Base-by-base conservation (phyloP, 2,113 vertebrate species). In the Triplophysa siluroides region DNA sequence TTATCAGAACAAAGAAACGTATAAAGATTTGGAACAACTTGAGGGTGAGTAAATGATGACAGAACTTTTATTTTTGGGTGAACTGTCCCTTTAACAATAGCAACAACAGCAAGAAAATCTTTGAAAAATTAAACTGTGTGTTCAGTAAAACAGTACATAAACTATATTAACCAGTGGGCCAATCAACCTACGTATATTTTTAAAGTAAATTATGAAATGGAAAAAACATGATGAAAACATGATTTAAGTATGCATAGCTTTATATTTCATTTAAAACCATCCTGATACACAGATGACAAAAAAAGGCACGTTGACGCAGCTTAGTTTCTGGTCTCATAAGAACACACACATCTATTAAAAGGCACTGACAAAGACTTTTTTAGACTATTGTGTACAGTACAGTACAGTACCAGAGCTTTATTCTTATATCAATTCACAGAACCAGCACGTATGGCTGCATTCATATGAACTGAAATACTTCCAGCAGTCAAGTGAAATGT, bases 211-310 rank as follows among this genome's bases (percentile, higher is more conserved):
- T 38, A 14, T 13, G 10, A 23, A 41, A 38, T 41, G 1, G 2
- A 58, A 38, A 38, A 58, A 43, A n/a, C 11, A 33, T 58, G 29
- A 60, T 38, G 26, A 73, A 73, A 73, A 60, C 52, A 58, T 33
- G 1, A 12, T 41, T 41, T 71, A 33, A 56, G 41, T 73, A 60
- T 73, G 11, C 52, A 58, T 21, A 72, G 56, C 38, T 4, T 58
- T 38, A 2, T 12, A 21, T 72, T 21, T 72, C 26, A 16, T 84
- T 84, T 85, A 68, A 38, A 85, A 88, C 87, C 84, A 83, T 77
- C 75, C 83, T 21, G 26, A 76, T 71, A 38, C 2, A 47, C 13
- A 68, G 43, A 14, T 43, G 23, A 58, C 29, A 38, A 60, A 73
- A n/a, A 21, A 29, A 73, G 29, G 29, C n/a, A 60, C 52, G 38